Evolutionary conservation across 2,113 vertebrate species (phyloP).

Genomic region (Leptocoma aspasia): DNA sequence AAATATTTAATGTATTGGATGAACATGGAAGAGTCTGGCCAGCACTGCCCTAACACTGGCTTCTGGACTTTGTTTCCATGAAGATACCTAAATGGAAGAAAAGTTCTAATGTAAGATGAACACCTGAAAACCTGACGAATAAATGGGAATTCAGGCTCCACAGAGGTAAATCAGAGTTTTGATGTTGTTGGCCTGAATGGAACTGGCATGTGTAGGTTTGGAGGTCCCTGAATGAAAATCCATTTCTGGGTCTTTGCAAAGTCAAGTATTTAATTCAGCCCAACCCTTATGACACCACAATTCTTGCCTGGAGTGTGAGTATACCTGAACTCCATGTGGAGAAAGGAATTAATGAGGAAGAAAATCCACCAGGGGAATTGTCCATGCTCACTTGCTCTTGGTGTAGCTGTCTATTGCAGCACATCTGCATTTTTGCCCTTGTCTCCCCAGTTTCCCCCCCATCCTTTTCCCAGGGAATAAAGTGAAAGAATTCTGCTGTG

Average conservation of each 20-base stretch:
- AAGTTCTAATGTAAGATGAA: background rate
- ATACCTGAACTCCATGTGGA: background rate
- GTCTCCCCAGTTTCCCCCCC: background rate
- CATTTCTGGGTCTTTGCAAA: background rate
- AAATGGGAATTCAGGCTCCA: background rate
- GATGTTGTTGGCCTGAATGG: background rate
- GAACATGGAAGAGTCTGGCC: background rate
- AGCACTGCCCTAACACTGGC: background rate
- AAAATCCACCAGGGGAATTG: background rate
- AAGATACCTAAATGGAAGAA: background rate
- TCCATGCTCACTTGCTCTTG: background rate
- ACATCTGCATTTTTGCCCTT: background rate
- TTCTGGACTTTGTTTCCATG: background rate
- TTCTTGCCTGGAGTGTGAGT: background rate
- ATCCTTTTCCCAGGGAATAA: background rate
- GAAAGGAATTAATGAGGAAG: background rate
- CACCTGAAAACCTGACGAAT: background rate
- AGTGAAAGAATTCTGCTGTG: slow-evolving; percentile 10
- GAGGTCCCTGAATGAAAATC: background rate
- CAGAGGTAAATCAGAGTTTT: background rate
- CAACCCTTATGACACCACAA: background rate
- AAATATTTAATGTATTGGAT: background rate
- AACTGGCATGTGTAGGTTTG: background rate
- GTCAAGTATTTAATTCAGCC: background rate
- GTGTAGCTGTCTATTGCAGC: background rate